Percentiles rank a stretch among this genome's conserved stretches.
Evolutionary conservation across 1,140 invertebrate species (phyloP).

Genomic region (Kradibia gibbosae): DNA sequence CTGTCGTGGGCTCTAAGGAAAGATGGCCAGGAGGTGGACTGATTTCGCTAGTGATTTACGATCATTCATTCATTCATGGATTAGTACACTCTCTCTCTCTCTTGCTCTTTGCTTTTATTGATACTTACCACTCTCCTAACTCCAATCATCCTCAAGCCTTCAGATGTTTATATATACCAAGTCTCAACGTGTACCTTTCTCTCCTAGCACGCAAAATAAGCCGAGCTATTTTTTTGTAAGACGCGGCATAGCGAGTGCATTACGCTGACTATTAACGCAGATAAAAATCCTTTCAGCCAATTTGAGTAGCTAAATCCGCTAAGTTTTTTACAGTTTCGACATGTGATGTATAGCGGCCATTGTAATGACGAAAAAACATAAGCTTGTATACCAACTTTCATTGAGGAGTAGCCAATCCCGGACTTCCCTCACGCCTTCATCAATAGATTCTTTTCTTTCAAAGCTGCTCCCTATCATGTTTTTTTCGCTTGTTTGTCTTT

Average conservation of each 20-base stretch:
- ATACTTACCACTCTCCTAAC: neutral
- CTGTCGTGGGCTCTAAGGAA: neutral
- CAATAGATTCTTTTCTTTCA: neutral
- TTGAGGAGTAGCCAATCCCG: neutral
- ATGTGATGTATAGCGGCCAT: constrained; percentile 12
- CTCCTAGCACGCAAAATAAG: neutral
- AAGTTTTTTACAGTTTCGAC: neutral
- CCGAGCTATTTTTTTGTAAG: neutral
- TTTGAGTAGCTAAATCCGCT: constrained; percentile 44
- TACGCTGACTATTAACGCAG: constrained; percentile 26
- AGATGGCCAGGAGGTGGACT: neutral
- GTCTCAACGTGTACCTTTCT: neutral
- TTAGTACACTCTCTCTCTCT: neutral
- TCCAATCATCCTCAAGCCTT: too few relatives aligned
- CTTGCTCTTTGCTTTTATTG: neutral
- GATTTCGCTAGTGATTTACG: constrained; percentile 26
- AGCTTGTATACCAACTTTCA: neutral
- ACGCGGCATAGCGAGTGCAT: constrained; percentile 8
- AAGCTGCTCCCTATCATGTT: neutral
- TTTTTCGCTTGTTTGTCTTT: neutral
- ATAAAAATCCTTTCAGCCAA: constrained; percentile 57
- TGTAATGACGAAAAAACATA: constrained; percentile 7
- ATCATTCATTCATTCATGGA: neutral
- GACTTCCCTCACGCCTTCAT: neutral
- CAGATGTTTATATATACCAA: too few relatives aligned